Evolutionary conservation across 2,113 vertebrate genomes (phyloP).

Genomic region (Zapus hudsonius): DNA sequence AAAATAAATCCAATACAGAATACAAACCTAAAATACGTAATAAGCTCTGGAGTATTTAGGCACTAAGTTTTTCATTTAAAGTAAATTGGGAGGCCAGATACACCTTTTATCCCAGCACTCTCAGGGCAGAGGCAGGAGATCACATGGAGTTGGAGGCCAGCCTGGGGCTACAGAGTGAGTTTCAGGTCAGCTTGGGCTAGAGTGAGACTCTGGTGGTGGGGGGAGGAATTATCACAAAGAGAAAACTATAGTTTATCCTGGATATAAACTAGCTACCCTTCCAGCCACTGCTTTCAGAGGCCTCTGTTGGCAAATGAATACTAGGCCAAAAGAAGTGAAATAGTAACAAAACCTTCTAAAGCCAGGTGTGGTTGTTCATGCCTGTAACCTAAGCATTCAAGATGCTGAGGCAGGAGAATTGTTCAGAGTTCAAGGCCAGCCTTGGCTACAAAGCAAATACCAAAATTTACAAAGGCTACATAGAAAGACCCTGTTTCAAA

Average conservation of each 20-base stretch:
- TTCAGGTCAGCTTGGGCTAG: no score
- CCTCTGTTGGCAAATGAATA: background rate
- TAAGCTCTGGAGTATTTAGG: background rate
- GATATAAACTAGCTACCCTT: background rate
- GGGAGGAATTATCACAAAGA: background rate
- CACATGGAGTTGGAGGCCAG: no score
- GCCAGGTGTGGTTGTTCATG: background rate
- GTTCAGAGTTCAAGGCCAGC: background rate
- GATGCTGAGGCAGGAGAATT: background rate
- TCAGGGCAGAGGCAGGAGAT: no score
- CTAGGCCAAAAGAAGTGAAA: background rate
- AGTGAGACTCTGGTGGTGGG: background rate
- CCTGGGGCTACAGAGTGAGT: no score
- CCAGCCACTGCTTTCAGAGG: background rate
- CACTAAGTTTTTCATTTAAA: slow-evolving; percentile 27
- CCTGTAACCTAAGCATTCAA: background rate
- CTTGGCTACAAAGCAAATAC: background rate
- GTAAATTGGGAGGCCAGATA: no score
- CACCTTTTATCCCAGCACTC: no score
- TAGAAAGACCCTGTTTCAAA: background rate
- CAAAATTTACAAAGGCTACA: background rate
- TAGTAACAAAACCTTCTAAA: background rate
- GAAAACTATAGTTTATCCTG: background rate
- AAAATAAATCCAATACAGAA: slow-evolving; percentile 4
- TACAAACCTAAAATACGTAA: slow-evolving; percentile 35